Percentiles rank a stretch among this genome's conserved stretches.
Conservation (phyloP, 2,113 vertebrate genomes). For the Sapayoa aenigma region DNA sequence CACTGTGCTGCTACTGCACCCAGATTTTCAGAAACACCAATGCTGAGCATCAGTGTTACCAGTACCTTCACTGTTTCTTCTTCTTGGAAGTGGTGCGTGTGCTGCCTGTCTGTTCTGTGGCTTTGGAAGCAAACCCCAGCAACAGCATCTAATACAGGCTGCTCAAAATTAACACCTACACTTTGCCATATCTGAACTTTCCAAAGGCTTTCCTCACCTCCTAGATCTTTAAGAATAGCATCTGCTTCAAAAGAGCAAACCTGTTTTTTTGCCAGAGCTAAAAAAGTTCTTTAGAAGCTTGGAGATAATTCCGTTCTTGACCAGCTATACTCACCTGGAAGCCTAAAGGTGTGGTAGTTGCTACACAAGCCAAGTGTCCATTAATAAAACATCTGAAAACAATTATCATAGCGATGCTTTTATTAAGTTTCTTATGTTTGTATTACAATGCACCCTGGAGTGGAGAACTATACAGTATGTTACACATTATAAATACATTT, state of each 20-base stretch:
- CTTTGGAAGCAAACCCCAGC: not conserved
- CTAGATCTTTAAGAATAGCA: not conserved
- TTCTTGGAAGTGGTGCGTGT: not conserved
- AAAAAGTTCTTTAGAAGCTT: not conserved
- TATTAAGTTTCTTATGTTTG: slow-evolving; percentile 20
- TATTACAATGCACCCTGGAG: not conserved
- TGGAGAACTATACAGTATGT: slow-evolving; percentile 49
- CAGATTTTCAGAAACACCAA: fast-evolving
- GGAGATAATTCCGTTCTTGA: not conserved
- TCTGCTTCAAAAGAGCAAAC: not conserved
- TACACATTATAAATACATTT: slow-evolving; percentile 58
- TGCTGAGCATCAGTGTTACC: not conserved
- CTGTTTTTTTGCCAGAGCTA: not conserved
- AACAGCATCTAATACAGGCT: not conserved
- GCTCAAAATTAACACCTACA: not conserved
- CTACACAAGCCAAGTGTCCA: not conserved
- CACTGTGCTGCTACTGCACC: not conserved
- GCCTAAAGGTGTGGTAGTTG: not conserved
- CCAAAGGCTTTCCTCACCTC: not conserved
- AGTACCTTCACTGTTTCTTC: not conserved
- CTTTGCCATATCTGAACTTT: not conserved
- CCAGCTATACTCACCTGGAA: not conserved
- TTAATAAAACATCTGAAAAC: not conserved
- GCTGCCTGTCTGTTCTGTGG: fast-evolving
- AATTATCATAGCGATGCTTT: not conserved